Conservation (phyloP, 37 sponge, comb jelly and placozoan genomes). For the Aphrocallistes beatrix region DNA sequence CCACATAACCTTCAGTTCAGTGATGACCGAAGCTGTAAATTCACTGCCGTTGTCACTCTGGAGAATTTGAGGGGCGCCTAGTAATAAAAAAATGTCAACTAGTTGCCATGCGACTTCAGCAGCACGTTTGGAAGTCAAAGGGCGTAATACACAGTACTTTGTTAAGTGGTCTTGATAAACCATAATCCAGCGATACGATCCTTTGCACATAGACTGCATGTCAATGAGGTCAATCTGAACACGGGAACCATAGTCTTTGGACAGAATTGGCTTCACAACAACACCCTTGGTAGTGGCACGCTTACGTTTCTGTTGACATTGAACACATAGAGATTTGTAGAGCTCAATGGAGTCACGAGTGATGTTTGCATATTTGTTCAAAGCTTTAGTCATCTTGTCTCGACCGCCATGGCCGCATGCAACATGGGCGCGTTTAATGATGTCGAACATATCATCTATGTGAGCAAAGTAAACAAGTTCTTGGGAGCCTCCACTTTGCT, state of each 20-base stretch:
- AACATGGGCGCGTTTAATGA: constrained; percentile 15
- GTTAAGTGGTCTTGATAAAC: not conserved
- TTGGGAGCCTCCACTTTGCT: constrained; percentile 18
- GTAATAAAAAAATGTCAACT: not conserved
- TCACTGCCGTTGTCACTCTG: not conserved
- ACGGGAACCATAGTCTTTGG: too few relatives aligned
- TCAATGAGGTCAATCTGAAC: too few relatives aligned
- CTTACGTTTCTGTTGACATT: too few relatives aligned
- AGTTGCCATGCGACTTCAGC: not conserved
- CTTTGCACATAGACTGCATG: constrained; percentile 5
- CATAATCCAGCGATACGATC: not conserved
- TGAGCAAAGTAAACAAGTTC: constrained; percentile 13
- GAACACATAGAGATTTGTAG: too few relatives aligned
- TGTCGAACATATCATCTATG: constrained; percentile 14
- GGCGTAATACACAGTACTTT: not conserved
- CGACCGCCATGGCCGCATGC: too few relatives aligned
- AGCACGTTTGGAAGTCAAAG: not conserved
- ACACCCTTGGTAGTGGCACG: too few relatives aligned
- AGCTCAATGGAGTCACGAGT: too few relatives aligned
- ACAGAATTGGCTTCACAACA: too few relatives aligned
- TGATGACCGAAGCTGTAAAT: not conserved
- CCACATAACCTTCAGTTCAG: not conserved
- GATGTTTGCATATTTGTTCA: too few relatives aligned
- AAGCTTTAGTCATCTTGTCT: too few relatives aligned
- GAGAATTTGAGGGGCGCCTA: not conserved